phyloP scores from a whole-genome alignment of 2,113 vertebrate genomes.

The Pogona vitticeps region DNA sequence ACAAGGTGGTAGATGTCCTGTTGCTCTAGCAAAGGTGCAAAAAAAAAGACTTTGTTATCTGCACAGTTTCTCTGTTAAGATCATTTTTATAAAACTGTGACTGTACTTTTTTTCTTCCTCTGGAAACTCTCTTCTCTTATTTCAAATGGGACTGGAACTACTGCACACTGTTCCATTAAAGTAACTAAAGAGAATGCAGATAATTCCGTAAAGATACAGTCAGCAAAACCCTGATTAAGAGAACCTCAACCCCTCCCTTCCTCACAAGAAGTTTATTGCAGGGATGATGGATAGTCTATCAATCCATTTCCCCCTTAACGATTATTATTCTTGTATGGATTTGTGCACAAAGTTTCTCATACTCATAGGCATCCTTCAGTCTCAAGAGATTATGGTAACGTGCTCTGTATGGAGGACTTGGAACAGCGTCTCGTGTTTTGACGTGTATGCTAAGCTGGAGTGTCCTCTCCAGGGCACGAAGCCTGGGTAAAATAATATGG shows the following conservation, averaged over 20 bases:
- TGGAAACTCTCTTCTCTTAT: neutral
- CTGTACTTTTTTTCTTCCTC: neutral
- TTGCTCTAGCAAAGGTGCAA: neutral
- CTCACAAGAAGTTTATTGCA: neutral
- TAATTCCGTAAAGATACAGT: neutral
- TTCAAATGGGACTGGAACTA: neutral
- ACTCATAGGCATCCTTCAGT: too few relatives aligned
- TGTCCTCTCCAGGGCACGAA: too few relatives aligned
- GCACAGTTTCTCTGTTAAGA: neutral
- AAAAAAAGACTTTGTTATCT: neutral
- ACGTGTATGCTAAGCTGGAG: too few relatives aligned
- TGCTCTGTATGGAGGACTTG: too few relatives aligned
- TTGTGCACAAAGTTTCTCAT: too few relatives aligned
- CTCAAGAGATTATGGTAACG: too few relatives aligned
- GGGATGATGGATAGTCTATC: neutral
- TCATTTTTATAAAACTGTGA: constrained; percentile 1
- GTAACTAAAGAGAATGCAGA: neutral
- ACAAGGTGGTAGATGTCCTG: neutral
- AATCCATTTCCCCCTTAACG: neutral
- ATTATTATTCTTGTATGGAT: too few relatives aligned
- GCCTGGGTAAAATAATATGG: too few relatives aligned
- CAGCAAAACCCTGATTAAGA: neutral
- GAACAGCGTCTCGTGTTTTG: too few relatives aligned
- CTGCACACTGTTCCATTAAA: neutral
- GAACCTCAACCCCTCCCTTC: neutral